Conservation (phyloP, 1,140 invertebrate genomes). For the Drosophila takahashii region DNA sequence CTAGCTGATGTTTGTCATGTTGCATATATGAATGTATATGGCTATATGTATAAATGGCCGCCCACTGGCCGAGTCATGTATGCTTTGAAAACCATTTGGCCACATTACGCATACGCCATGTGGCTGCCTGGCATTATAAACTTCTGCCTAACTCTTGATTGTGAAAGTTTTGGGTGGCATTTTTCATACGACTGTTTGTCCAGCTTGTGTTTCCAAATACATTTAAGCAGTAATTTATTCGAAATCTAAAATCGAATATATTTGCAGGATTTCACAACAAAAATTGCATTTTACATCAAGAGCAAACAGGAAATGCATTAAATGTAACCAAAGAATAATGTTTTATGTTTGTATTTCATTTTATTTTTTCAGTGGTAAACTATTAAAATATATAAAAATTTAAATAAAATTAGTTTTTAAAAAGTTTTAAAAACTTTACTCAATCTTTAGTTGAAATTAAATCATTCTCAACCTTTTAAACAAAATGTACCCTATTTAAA, state of each 20-base stretch:
- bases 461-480: background rate
- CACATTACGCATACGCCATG: slow-evolving; percentile 72
- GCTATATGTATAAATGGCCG: background rate
- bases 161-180: slow-evolving; percentile 5
- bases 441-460: background rate
- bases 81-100: slow-evolving; percentile 46
- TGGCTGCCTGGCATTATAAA: slow-evolving; percentile 34
- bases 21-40: background rate
- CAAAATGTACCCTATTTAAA: background rate
- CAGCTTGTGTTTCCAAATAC: slow-evolving; percentile 5
- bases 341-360: no score
- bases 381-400: no score
- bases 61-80: slow-evolving; percentile 17
- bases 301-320: no score
- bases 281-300: no score
- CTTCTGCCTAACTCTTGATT: slow-evolving; percentile 10
- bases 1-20: slow-evolving; percentile 14
- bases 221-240: slow-evolving; percentile 17
- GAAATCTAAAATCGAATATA: slow-evolving; percentile 9
- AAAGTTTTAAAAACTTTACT: no score
- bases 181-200: slow-evolving; percentile 7
- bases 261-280: no score
- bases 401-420: no score
- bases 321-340: no score
- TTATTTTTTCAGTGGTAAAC: no score